phyloP scores from a whole-genome alignment of 1,140 invertebrate species.

The Aleiodes sp. region DNA sequence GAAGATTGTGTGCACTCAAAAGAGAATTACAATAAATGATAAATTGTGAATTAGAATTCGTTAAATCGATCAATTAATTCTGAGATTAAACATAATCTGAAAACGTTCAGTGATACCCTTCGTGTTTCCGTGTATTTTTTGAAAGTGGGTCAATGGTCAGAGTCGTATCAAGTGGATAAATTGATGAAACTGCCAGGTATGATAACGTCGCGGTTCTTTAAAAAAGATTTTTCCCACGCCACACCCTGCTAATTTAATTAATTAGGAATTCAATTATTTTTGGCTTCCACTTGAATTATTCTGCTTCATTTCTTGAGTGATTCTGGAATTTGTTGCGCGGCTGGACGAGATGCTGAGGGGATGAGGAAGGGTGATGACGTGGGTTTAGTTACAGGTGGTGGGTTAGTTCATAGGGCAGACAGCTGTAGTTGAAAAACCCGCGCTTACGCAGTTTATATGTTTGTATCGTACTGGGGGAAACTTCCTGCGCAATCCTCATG shows the following conservation, averaged over 20 bases:
- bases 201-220: too few species aligned
- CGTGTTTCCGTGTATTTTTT: background rate
- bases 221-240: background rate
- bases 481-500: too few species aligned
- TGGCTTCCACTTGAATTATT: background rate
- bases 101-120: slow-evolving; percentile 10
- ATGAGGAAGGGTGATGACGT: background rate
- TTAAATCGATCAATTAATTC: too few species aligned
- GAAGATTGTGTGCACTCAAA: too few species aligned
- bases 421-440: too few species aligned
- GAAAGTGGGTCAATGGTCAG: background rate
- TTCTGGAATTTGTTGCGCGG: background rate
- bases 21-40: too few species aligned
- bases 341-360: background rate
- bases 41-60: too few species aligned
- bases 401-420: too few species aligned
- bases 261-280: background rate
- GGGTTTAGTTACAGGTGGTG: background rate
- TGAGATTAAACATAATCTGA: too few species aligned
- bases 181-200: background rate
- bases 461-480: too few species aligned
- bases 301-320: background rate
- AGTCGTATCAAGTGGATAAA: background rate
- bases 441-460: too few species aligned
- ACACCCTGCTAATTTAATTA: background rate